Evolutionary conservation across 2,888 invertebrate species (phyloP).

Genomic region (Campaea margaritaria): DNA sequence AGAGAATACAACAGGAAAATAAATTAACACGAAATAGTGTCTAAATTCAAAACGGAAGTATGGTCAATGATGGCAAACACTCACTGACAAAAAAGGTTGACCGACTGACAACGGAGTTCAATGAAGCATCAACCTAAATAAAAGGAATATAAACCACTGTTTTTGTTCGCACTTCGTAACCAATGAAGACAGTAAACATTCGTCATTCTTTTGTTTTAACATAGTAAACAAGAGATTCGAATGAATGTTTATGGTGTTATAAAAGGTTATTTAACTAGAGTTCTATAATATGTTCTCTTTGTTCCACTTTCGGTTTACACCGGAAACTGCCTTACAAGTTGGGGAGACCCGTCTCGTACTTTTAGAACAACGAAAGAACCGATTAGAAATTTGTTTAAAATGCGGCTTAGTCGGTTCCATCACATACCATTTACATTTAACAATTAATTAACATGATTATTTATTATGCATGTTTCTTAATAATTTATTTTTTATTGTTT

Average conservation of each 20-base stretch:
- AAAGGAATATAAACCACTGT: slow-evolving; percentile 35
- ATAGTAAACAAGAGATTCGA: slow-evolving; percentile 22
- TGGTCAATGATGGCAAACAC: slow-evolving; percentile 9
- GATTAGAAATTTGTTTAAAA: not conserved
- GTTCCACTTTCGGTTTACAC: slow-evolving; percentile 13
- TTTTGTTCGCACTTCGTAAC: slow-evolving; percentile 43
- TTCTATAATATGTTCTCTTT: slow-evolving; percentile 12
- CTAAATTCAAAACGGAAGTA: slow-evolving; percentile 17
- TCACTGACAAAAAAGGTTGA: slow-evolving; percentile 23
- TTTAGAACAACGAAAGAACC: slow-evolving; percentile 4
- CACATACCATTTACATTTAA: not conserved
- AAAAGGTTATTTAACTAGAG: slow-evolving; percentile 12
- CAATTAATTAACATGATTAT: no score
- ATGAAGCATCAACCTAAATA: slow-evolving; percentile 23
- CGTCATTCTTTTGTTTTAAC: slow-evolving; percentile 31
- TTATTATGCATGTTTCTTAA: no score
- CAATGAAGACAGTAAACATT: slow-evolving; percentile 44
- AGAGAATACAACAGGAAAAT: not conserved
- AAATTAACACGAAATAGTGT: not conserved
- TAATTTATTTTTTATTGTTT: no score
- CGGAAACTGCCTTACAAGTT: slow-evolving; percentile 10
- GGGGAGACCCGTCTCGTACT: not conserved
- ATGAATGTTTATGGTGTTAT: slow-evolving; percentile 31
- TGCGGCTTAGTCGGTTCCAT: not conserved
- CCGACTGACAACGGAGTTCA: not conserved